Conservation (phyloP, 2,888 invertebrate genomes). For the Mythimna vitellina region DNA sequence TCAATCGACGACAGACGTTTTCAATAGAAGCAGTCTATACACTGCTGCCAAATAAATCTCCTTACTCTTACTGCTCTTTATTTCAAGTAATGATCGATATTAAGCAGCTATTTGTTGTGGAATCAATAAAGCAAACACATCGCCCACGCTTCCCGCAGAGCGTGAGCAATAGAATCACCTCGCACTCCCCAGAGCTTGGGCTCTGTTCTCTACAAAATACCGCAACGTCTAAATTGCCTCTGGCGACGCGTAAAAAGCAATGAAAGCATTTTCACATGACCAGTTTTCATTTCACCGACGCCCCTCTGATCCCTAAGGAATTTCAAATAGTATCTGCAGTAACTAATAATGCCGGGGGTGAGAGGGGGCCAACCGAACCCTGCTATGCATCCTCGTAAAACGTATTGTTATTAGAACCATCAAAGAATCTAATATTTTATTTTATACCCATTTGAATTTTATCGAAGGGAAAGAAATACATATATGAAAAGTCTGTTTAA, state of each 20-base stretch:
- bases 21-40: not conserved
- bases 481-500: conserved; percentile 25
- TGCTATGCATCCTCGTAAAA: conserved; percentile 74
- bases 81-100: conserved; percentile 56
- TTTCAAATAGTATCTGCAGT: conserved; percentile 87
- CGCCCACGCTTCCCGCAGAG: conserved; percentile 74
- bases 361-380: conserved; percentile 67
- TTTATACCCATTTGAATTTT: conserved; percentile 66
- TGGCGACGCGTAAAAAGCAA: conserved; percentile 89
- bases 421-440: conserved; percentile 69
- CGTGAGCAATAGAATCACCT: conserved; percentile 79
- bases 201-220: conserved; percentile 79
- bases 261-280: conserved; percentile 89
- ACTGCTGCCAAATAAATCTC: conserved; percentile 12
- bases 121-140: conserved; percentile 77
- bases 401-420: conserved; percentile 74
- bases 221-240: conserved; percentile 87
- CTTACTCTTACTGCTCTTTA: conserved; percentile 8
- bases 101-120: conserved; percentile 65
- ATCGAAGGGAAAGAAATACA: conserved; percentile 54
- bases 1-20: not conserved
- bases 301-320: conserved; percentile 87
- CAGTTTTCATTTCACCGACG: conserved; percentile 86
- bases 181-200: conserved; percentile 70
- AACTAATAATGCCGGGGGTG: conserved; percentile 84